These are phyloP conservation scores for Miichthys miiuy DNA, from an alignment of 2,797 vertebrate genomes.

Conservation along the genomic window DNA sequence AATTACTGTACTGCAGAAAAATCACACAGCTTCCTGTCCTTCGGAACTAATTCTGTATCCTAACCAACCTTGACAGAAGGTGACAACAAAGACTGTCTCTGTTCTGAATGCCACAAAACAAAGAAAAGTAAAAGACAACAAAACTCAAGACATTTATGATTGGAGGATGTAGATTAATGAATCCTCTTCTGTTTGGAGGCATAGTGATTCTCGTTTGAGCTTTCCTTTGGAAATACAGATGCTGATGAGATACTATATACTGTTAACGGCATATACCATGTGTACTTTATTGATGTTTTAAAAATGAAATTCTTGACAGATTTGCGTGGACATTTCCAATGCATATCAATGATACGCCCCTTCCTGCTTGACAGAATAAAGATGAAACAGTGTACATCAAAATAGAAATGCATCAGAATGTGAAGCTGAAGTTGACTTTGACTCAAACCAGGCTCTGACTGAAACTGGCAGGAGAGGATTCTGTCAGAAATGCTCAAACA, in stretches of 20 bases:
- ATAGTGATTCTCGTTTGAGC: slow-evolving; percentile 15
- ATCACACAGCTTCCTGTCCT: slow-evolving; percentile 81
- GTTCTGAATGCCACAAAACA: slow-evolving; percentile 87
- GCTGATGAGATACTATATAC: slow-evolving; percentile 28
- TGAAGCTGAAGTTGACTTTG: slow-evolving; percentile 63
- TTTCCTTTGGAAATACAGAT: slow-evolving; percentile 41
- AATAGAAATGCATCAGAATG: slow-evolving; percentile 66
- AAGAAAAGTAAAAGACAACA: slow-evolving; percentile 76
- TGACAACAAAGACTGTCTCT: slow-evolving; percentile 93
- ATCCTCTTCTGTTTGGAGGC: slow-evolving; percentile 33
- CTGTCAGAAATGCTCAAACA: slow-evolving; percentile 56
- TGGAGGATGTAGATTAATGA: slow-evolving; percentile 59
- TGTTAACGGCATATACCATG: slow-evolving; percentile 61
- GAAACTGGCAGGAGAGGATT: slow-evolving; percentile 68
- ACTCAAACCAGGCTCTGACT: slow-evolving; percentile 68
- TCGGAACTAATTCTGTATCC: slow-evolving; percentile 90
- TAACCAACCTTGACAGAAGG: slow-evolving; percentile 92
- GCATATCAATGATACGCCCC: slow-evolving; percentile 46
- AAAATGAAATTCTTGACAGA: slow-evolving; percentile 71
- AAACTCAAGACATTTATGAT: slow-evolving; percentile 58
- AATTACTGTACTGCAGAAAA: slow-evolving; percentile 92
- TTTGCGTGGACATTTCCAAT: slow-evolving; percentile 59
- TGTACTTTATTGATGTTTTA: slow-evolving; percentile 63
- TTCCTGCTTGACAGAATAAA: slow-evolving; percentile 66
- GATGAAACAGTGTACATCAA: slow-evolving; percentile 74